A percentile compares a stretch with the other conserved stretches of the same genome.
Conservation (phyloP, 2,113 vertebrate species). For the Antidorcas marsupialis region DNA sequence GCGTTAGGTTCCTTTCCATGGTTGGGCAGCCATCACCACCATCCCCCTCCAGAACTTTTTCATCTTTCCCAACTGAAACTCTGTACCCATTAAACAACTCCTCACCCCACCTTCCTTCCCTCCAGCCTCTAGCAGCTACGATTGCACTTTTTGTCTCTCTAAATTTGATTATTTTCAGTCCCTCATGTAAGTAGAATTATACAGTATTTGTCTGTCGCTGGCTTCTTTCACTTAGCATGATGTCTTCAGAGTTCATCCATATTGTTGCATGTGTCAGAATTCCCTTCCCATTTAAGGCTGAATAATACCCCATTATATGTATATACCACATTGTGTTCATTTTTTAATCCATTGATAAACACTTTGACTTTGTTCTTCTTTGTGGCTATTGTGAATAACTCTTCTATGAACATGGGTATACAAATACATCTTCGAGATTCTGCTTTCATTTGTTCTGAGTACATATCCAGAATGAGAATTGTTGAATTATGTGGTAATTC, state of each 20-base stretch:
- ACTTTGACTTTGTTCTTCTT: not conserved
- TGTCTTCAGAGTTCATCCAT: not conserved
- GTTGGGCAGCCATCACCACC: not conserved
- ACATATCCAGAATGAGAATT: not conserved
- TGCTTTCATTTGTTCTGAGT: not conserved
- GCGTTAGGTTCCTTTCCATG: not conserved
- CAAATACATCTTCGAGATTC: not conserved
- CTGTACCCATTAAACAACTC: not conserved
- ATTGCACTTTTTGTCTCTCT: not conserved
- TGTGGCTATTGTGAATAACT: not conserved
- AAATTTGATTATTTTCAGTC: not conserved
- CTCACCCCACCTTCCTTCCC: accelerated
- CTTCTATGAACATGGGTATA: not conserved
- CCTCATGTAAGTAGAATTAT: not conserved
- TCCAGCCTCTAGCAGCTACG: not conserved
- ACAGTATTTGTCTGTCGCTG: not conserved
- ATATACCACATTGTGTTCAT: not conserved
- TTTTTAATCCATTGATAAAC: not conserved
- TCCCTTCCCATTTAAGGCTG: not conserved
- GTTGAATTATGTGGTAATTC: not conserved
- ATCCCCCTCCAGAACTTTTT: not conserved
- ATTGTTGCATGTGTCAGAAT: not conserved
- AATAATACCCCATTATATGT: not conserved
- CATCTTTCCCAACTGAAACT: not conserved
- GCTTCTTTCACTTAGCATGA: not conserved